phyloP scores from a whole-genome alignment of 2,888 invertebrate species.

The Melangyna quadrimaculata region DNA sequence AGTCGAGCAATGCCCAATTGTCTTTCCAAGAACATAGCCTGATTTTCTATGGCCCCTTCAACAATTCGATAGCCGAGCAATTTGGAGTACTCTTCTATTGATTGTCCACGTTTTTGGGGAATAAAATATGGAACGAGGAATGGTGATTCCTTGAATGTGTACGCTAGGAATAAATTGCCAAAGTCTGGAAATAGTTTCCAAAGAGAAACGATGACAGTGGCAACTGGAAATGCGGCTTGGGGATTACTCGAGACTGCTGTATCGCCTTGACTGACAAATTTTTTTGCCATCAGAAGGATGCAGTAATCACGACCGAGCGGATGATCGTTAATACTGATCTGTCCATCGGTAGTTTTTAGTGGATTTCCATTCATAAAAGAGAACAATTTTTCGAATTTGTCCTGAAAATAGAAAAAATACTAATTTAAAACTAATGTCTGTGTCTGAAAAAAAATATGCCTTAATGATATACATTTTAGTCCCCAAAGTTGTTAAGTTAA shows the following conservation, averaged over 20 bases:
- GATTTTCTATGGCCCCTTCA: slow-evolving; percentile 88
- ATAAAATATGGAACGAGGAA: slow-evolving; percentile 91
- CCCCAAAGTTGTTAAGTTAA: too few species aligned
- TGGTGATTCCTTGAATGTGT: slow-evolving; percentile 90
- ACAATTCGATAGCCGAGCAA: slow-evolving; percentile 85
- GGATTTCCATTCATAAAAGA: slow-evolving; percentile 87
- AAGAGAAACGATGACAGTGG: slow-evolving; percentile 89
- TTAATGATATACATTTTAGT: too few species aligned
- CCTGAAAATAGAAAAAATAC: slow-evolving; percentile 78
- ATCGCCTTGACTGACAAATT: slow-evolving; percentile 92
- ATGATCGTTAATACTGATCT: slow-evolving; percentile 86
- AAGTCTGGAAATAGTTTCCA: slow-evolving; percentile 92
- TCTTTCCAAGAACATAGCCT: slow-evolving; percentile 89
- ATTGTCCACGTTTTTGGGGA: slow-evolving; percentile 86
- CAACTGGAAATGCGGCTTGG: slow-evolving; percentile 92
- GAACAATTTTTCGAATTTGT: slow-evolving; percentile 89
- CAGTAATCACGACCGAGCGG: slow-evolving; percentile 88
- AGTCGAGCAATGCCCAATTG: slow-evolving; percentile 92
- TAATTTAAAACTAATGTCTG: too few species aligned
- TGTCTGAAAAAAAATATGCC: too few species aligned
- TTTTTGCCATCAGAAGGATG: slow-evolving; percentile 86
- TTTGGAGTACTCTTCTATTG: slow-evolving; percentile 88
- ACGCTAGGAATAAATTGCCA: slow-evolving; percentile 89
- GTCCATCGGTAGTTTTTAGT: slow-evolving; percentile 84
- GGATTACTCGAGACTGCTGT: slow-evolving; percentile 91